phyloP scores from a whole-genome alignment of 1,140 invertebrate genomes.

The Phortica variegata region DNA sequence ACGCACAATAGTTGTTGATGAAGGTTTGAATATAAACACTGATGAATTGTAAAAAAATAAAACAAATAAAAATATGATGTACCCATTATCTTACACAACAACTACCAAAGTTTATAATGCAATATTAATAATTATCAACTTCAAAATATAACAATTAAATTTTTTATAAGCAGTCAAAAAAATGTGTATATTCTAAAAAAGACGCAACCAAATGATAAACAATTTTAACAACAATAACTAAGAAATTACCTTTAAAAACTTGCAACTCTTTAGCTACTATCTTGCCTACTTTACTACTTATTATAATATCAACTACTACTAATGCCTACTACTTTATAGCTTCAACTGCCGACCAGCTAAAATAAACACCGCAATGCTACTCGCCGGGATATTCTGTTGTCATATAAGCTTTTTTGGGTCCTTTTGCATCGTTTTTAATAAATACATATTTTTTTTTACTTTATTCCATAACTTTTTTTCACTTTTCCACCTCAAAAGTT shows the following conservation, averaged over 20 bases:
- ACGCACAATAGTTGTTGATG: slow-evolving; percentile 53
- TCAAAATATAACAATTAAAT: slow-evolving; percentile 45
- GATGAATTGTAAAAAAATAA: slow-evolving; percentile 45
- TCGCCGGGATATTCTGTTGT: too few species aligned
- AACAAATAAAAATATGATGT: slow-evolving; percentile 38
- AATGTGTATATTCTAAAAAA: slow-evolving; percentile 55
- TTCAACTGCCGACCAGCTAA: too few species aligned
- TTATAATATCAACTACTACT: neutral
- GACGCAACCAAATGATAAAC: too few species aligned
- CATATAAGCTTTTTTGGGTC: slow-evolving; percentile 28
- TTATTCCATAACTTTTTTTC: too few species aligned
- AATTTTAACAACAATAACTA: too few species aligned
- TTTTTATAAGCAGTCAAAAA: slow-evolving; percentile 29
- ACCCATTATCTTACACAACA: slow-evolving; percentile 20
- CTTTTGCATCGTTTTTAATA: too few species aligned
- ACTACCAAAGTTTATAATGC: slow-evolving; percentile 36
- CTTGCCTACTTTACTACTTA: neutral
- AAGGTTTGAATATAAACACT: slow-evolving; percentile 56
- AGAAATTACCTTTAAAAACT: neutral
- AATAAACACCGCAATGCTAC: slow-evolving; percentile 3
- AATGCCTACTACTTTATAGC: neutral
- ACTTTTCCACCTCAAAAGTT: too few species aligned
- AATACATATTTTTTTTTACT: too few species aligned
- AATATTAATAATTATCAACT: slow-evolving; percentile 48
- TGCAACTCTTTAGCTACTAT: too few species aligned